These are phyloP conservation scores for Stenurella melanura DNA, from an alignment of 2,888 invertebrate species.

Conservation along the genomic window DNA sequence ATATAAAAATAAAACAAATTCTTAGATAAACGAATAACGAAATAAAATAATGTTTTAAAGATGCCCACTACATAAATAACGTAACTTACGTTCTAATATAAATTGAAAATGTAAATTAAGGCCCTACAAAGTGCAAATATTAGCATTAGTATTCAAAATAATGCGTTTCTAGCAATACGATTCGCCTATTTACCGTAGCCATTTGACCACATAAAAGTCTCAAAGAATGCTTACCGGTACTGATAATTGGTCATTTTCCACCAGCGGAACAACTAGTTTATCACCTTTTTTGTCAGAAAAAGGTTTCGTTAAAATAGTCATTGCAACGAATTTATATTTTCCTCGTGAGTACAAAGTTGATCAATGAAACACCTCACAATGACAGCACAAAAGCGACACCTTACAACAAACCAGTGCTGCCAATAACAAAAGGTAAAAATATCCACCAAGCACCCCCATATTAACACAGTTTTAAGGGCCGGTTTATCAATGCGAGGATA, in stretches of 20 bases:
- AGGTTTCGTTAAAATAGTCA: conserved; percentile 89
- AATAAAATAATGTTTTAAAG: not conserved
- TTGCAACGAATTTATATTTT: conserved; percentile 64
- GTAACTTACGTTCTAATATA: not conserved
- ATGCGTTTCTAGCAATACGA: not conserved
- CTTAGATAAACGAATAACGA: not conserved
- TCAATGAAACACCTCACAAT: not conserved
- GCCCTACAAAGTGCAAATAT: not conserved
- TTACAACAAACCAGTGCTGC: too few relatives aligned
- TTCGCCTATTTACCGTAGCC: not conserved
- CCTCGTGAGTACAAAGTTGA: not conserved
- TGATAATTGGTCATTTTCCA: conserved; percentile 74
- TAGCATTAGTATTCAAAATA: not conserved
- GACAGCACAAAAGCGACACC: not conserved
- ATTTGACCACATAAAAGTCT: conserved; percentile 9
- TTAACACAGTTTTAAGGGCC: too few relatives aligned
- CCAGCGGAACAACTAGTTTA: conserved; percentile 80
- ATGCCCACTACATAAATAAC: too few relatives aligned
- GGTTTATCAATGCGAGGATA: too few relatives aligned
- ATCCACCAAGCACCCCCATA: too few relatives aligned
- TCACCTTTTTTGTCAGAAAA: conserved; percentile 83
- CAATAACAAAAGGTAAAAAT: too few relatives aligned
- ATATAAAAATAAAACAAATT: not conserved
- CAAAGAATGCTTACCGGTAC: conserved; percentile 66
- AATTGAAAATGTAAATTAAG: not conserved